Base-by-base conservation (phyloP, 2,888 invertebrate genomes). In the Tipula helvola region DNA sequence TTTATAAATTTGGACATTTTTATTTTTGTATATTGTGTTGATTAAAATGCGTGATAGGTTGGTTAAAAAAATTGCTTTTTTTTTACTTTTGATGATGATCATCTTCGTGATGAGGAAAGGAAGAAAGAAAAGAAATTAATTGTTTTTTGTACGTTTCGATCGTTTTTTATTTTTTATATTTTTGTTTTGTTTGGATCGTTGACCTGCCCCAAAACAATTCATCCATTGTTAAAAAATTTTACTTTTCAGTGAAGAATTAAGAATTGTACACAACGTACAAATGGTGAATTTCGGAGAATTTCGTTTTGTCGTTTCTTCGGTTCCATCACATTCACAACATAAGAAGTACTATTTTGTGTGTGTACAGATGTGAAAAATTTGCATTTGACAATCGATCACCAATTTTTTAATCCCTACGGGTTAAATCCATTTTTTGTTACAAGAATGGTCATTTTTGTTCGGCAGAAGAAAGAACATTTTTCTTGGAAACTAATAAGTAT, bases 61-160 rank as follows among this genome's bases (percentile, higher is more conserved):
- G 71, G 71, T 71, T 16, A 57, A 57, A 71, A 28, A 71, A 8
- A 71, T 28, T 28, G 28, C 28, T 28, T 28, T 28, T 16, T n/a
- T 52, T 52, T n/a, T 52, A 16, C 52, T 52, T 52, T 52, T 52
- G n/a, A 16, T 52, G n/a, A 16, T 52, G 52, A 52, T 44, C n/a
- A 71, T 12, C 28, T 28, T 12, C 16, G 16, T 71, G 71, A 28
- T 71, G 71, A 71, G 71, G 71, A 71, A 71, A 71, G 71, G 71
- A 71, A 71, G 71, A 71, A 71, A 71, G 71, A 71, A 71, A 71
- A 71, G 71, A 71, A 71, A 71, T 71, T 71, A 71, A 71, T 71
- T 52, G 5, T 52, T 71, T 57, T 71, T 71, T 71, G 28, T 71
- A 71, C 28, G 28, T 71, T 71, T 71, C 71, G 71, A 71, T 71